Conservation (phyloP, 2,797 vertebrate genomes). For the Acipenser ruthenus region DNA sequence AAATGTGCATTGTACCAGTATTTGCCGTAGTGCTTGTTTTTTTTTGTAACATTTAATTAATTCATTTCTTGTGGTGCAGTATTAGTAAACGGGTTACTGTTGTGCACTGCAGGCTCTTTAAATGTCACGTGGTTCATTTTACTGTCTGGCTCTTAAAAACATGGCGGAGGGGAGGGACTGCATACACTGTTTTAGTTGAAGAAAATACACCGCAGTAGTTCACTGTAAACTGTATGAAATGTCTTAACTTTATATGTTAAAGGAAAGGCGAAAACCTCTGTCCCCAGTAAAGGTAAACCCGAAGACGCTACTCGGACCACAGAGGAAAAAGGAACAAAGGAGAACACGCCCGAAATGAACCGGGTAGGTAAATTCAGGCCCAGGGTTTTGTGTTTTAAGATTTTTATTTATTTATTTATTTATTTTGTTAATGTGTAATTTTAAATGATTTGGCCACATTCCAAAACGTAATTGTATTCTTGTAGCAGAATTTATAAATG, state of each 20-base stretch:
- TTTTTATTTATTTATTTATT: too few species aligned
- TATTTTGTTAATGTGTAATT: too few species aligned
- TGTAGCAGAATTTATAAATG: too few species aligned
- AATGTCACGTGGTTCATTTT: slow-evolving; percentile 29
- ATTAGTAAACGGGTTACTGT: too few species aligned
- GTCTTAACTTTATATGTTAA: slow-evolving; percentile 26
- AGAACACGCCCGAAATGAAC: slow-evolving; percentile 72
- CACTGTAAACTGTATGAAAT: background rate
- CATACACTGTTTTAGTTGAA: slow-evolving; percentile 41
- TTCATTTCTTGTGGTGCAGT: too few species aligned
- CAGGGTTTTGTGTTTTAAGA: too few species aligned
- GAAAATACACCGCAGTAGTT: slow-evolving; percentile 21
- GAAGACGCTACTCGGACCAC: slow-evolving; percentile 45
- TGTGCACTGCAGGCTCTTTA: slow-evolving; percentile 21
- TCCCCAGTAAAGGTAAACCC: slow-evolving; percentile 45
- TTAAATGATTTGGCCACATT: too few species aligned
- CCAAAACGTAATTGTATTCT: too few species aligned
- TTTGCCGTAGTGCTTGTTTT: background rate
- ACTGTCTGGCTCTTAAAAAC: slow-evolving; percentile 45
- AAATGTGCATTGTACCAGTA: slow-evolving; percentile 11
- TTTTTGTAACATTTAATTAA: too few species aligned
- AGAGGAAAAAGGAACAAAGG: slow-evolving; percentile 55
- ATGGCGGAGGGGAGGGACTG: slow-evolving; percentile 63
- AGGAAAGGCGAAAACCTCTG: slow-evolving; percentile 66
- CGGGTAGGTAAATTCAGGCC: slow-evolving; percentile 61